Evolutionary conservation across 2,888 invertebrate genomes (phyloP), one percentile per base, ranked within the genome.

Genomic region (Standfussiana lucernea): DNA sequence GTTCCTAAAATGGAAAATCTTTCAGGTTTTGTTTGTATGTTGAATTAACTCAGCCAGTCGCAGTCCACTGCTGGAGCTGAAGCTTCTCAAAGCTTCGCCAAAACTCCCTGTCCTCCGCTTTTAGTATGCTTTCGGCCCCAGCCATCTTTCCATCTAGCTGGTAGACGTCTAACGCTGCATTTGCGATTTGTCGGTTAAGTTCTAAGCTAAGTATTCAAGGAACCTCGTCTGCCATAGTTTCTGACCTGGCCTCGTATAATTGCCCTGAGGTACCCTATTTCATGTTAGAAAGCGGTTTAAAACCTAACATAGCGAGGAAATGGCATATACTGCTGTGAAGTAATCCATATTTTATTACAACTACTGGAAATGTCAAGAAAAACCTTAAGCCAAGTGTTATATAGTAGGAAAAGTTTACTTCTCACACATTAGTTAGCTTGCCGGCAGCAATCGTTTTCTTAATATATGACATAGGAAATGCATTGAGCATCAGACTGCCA

Each of bases 401-500:
- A 65, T 75, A 35, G 50, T 28, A 72, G 75, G 80, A 86, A 82
- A 80, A 72, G 75, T 68, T 72, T 32, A 13, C 50, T 62, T 72
- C 68, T 73, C 50, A 24, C 45, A 62, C 65, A 70, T 82, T 61
- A 59, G 32, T 72, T 32, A 61, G 68, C 13, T 62, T 76, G 68
- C 66, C 79, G 79, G 72, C 45, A 75, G 73, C 66, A 62, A 77
- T 66, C 37, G 56, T 65, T 73, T n/a, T 77, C 77, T 71, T 77
- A 82, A 77, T 72, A 67, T 79, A 74, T 74, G 53, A 65, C 62
- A 47, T 65, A 82, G 79, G 79, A 82, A 85, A 79, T 64, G 70
- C 50, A 71, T 18, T 67, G 47, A 61, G 21, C 53, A 50, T 62
- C 28, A 21, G 66, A 75, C 35, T 47, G 32, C n/a, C 68, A 56